A percentile compares a stretch with the other conserved stretches of the same genome.
phyloP scores from a whole-genome alignment of 2,113 vertebrate species.

The Pao palembangensis region DNA sequence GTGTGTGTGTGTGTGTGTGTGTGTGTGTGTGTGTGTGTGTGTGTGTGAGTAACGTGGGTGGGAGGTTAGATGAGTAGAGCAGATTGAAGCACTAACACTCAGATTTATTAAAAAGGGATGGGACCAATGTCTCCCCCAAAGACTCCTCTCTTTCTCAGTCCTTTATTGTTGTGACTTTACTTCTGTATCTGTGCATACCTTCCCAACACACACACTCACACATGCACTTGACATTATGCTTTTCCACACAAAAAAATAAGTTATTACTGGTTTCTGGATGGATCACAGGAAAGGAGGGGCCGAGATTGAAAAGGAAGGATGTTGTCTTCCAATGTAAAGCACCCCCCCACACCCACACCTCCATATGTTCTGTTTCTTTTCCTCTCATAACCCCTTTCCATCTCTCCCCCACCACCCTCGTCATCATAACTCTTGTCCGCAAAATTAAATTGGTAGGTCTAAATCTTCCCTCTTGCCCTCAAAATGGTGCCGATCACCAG shows the following conservation, averaged over 20 bases:
- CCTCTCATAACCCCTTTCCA: constrained; percentile 28
- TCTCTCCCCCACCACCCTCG: constrained; percentile 34
- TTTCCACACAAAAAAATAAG: constrained; percentile 50
- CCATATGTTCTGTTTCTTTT: constrained; percentile 22
- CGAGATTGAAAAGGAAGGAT: constrained; percentile 48
- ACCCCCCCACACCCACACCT: constrained; percentile 18
- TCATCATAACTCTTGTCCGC: constrained; percentile 71
- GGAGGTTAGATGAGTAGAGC: constrained; percentile 64
- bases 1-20: constrained; percentile 33
- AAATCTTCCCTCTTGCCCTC: constrained; percentile 45
- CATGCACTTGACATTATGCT: constrained; percentile 62
- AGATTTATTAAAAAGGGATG: constrained; percentile 76
- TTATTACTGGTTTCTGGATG: constrained; percentile 50
- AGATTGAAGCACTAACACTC: constrained; percentile 77
- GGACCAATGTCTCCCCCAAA: constrained; percentile 34
- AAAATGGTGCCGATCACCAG: constrained; percentile 57
- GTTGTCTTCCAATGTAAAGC: constrained; percentile 19
- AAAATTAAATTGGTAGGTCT: constrained; percentile 72
- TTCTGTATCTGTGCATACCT: constrained; percentile 61
- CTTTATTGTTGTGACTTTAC: constrained; percentile 73
- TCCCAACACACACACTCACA: constrained; percentile 4
- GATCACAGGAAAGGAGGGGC: constrained; percentile 21
- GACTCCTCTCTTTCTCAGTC: constrained; percentile 36
- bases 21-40: constrained; percentile 31
- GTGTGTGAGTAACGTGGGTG: constrained; percentile 36